Base-by-base conservation (phyloP, 1,140 invertebrate genomes). In the Andrena cerasifolii region DNA sequence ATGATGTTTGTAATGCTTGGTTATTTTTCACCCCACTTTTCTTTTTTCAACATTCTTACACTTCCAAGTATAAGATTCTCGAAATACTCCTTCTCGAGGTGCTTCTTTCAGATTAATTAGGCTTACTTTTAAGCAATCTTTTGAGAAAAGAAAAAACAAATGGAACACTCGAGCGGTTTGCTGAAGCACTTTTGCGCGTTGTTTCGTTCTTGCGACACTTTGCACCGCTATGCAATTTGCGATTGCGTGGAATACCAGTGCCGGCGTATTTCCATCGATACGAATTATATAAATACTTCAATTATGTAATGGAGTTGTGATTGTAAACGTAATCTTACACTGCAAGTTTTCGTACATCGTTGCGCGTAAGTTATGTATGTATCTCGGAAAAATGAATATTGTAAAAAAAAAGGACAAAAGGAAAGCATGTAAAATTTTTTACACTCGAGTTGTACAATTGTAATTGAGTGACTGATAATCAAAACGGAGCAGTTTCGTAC, bases 371-470 rank as follows among this genome's bases (percentile, higher is more conserved):
- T 82, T 83, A 80, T 77, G 54, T 54, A 33, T 56, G 78, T 79
- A 68, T 43, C 59, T 66, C 51, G 45, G 72, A 28, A 51, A 68
- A 62, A 31, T 75, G n/a, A 73, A 56, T 56, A 56, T 14, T 56
- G 28, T n/a, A 47, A 83, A 74, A 76, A 61, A 8, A 67, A 75
- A 67, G 31, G 78, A 74, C 70, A 51, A n/a, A 59, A 75, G 31
- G 53, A 56, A 56, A 40, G 36, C 53, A 56, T 88, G 88, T 89
- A 89, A 76, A 86, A 90, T 87, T 89, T 88, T 90, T 83, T 79
- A 88, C 79, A 82, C 73, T 68, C 66, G 31, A 79, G 85, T 83
- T 90, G 88, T 90, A 89, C 83, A 89, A 87, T 87, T 90, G 89
- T 90, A 89, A 90, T 89, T 84, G 86, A 89, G 66, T 79, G 77